phyloP scores from a whole-genome alignment of 1,140 invertebrate genomes.

The Ceratosolen solmsi region DNA sequence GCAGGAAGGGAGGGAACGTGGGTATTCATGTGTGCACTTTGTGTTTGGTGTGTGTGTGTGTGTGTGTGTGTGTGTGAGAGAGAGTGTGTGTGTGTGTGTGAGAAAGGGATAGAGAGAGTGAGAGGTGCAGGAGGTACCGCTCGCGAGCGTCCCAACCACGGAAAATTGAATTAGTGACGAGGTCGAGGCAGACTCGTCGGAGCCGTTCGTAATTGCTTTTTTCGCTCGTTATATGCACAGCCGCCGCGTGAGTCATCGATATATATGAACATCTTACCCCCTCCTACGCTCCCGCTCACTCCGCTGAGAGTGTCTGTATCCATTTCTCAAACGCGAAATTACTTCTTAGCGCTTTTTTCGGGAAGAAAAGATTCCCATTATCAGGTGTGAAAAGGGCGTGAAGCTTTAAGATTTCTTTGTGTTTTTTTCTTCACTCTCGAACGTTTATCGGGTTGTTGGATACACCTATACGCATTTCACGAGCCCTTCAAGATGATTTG shows the following conservation, averaged over 20 bases:
- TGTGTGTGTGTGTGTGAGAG: background rate
- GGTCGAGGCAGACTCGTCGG: slow-evolving; percentile 38
- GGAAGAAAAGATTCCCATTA: slow-evolving; percentile 52
- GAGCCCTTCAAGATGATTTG: slow-evolving; percentile 29
- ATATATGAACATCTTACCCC: slow-evolving; percentile 35
- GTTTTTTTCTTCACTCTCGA: background rate
- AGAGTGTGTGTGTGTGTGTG: background rate
- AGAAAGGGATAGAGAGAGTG: background rate
- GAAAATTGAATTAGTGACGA: slow-evolving; percentile 55
- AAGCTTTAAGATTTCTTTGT: slow-evolving; percentile 33
- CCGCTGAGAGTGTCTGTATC: slow-evolving; percentile 15
- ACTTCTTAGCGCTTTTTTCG: slow-evolving; percentile 42
- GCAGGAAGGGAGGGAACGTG: background rate
- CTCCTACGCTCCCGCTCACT: background rate
- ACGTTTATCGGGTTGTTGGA: slow-evolving; percentile 35
- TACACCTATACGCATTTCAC: background rate
- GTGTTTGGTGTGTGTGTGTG: background rate
- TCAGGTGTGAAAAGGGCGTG: slow-evolving; percentile 50
- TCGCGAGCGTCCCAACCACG: slow-evolving; percentile 37
- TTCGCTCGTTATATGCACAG: slow-evolving; percentile 38
- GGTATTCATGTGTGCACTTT: no score
- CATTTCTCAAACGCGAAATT: slow-evolving; percentile 52
- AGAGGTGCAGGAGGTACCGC: slow-evolving; percentile 24
- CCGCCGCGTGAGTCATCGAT: slow-evolving; percentile 48
- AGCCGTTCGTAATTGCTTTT: slow-evolving; percentile 50